phyloP scores from a whole-genome alignment of 92 coral and sea anemone species.

The Montipora capitata region DNA sequence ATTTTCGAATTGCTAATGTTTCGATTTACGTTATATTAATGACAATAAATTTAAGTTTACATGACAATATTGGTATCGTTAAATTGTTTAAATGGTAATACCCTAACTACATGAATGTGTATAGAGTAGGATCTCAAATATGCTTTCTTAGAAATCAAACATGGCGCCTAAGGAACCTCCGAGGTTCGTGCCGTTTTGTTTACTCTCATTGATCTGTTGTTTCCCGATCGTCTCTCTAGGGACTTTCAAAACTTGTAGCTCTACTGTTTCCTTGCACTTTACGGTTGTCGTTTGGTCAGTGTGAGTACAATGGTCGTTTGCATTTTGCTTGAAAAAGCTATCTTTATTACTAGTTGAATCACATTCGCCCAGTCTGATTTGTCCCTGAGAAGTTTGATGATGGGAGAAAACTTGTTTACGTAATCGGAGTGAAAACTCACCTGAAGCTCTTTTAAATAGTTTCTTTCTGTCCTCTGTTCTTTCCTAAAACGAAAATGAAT shows the following conservation, averaged over 20 bases:
- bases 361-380: background rate
- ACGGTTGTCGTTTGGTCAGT: background rate
- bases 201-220: background rate
- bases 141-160: conserved; percentile 19
- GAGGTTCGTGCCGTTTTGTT: background rate
- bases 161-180: conserved; percentile 49
- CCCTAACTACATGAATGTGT: background rate
- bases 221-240: background rate
- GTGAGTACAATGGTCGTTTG: background rate
- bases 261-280: background rate
- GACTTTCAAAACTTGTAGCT: conserved; percentile 4
- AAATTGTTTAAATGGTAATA: no score
- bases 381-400: background rate
- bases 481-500: conserved; percentile 26
- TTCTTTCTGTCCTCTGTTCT: conserved; percentile 63
- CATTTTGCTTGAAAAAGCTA: background rate
- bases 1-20: conserved; percentile 2
- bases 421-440: background rate
- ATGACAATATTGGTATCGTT: background rate
- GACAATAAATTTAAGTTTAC: background rate
- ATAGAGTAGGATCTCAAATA: background rate
- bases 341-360: background rate
- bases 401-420: background rate
- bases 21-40: background rate
- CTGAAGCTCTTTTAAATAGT: conserved; percentile 33